Evolutionary conservation across 1,140 invertebrate genomes (phyloP), one percentile per base, ranked within the genome.

Genomic region (Venturia canescens): DNA sequence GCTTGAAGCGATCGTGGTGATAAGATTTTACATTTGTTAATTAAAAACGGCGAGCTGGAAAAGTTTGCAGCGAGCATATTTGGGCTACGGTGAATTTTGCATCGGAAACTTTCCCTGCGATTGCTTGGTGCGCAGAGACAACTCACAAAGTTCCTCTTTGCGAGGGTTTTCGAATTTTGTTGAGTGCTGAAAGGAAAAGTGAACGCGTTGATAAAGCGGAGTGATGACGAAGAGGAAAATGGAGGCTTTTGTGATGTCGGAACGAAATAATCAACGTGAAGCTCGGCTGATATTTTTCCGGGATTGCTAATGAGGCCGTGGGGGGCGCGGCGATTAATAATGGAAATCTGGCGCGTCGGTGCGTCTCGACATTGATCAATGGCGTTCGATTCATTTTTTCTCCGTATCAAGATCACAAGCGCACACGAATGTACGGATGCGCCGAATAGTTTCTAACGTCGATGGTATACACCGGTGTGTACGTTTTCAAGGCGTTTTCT

Each of bases 321-420:
- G 21, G n/a, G 21, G 23, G 60, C 60, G 16, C 26, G 23, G 60
- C 60, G 21, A 63, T 63, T 63, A 63, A 63, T 63, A 26, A 63
- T 63, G 60, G 21, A 23, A 63, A 63, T 63, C 60, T 23, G 21
- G 60, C 23, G 60, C 21, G 60, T 63, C 60, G 1, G 60, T 23
- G 27, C 21, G 60, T 63, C 23, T 63, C 60, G 60, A 63, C 60
- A 63, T 63, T 63, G 60, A 26, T 63, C 60, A 63, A 63, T 63
- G 60, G 21, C 60, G 53, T 13, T 57, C 5, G 18, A 57, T 57
- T 57, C 23, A 26, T 3, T 26, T 26, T 63, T 63, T 63, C 27
- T 63, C 21, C 27, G 11, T 2, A 63, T 63, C 60, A 23, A 23
- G 60, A 63, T 27, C 9, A 63, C 60, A 23, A 1, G 16, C 11